Evolutionary conservation across 1,140 invertebrate genomes (phyloP).

Genomic region (Drosophila miranda): DNA sequence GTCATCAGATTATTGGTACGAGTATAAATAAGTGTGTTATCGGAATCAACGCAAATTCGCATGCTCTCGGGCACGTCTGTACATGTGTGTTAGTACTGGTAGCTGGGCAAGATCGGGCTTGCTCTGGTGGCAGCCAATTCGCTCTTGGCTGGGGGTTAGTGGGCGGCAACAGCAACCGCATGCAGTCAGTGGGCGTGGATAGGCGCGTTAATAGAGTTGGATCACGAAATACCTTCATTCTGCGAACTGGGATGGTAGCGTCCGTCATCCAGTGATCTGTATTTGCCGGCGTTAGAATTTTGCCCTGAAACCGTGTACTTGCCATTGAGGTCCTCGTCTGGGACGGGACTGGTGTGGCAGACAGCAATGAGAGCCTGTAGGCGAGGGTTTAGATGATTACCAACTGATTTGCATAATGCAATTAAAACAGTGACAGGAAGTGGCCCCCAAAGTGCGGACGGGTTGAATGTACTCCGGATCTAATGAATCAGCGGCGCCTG

Average conservation of each 20-base stretch:
- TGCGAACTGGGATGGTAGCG: constrained; percentile 65
- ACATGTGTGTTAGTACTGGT: constrained; percentile 25
- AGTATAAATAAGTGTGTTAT: constrained; percentile 22
- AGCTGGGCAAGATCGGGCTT: constrained; percentile 19
- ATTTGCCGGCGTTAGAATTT: constrained; percentile 66
- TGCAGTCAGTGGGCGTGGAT: constrained; percentile 58
- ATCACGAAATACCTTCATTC: constrained; percentile 77
- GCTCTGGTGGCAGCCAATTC: not conserved
- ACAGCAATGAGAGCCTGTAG: constrained; percentile 70
- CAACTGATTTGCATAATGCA: not conserved
- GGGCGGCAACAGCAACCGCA: constrained; percentile 44
- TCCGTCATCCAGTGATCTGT: constrained; percentile 71
- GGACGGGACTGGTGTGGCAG: constrained; percentile 62
- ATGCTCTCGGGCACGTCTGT: not conserved
- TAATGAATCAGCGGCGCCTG: constrained; percentile 14
- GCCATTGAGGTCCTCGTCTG: constrained; percentile 61
- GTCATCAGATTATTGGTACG: constrained; percentile 22
- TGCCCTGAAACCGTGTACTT: constrained; percentile 71
- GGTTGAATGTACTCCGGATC: constrained; percentile 12
- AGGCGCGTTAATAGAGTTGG: constrained; percentile 36
- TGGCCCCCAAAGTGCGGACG: not conserved
- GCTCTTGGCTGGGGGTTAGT: constrained; percentile 44
- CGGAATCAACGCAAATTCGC: constrained; percentile 15
- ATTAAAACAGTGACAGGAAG: constrained; percentile 11
- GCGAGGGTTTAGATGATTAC: not conserved